Evolutionary conservation across 2,113 vertebrate genomes (phyloP).

Genomic region (Varanus salvator): DNA sequence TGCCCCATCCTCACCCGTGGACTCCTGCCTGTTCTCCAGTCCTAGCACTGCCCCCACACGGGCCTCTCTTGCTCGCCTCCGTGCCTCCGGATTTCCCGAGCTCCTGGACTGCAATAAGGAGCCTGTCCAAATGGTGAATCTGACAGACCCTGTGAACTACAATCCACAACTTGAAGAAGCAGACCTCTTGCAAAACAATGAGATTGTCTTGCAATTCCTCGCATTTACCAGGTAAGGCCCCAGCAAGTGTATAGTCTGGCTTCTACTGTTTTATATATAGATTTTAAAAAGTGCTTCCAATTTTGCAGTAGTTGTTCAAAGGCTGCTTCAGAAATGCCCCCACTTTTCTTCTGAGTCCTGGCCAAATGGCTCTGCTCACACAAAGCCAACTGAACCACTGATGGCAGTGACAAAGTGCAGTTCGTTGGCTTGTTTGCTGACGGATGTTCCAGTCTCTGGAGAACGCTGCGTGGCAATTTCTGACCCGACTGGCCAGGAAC

Average conservation of each 20-base stretch:
- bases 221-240: constrained; percentile 87
- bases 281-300: too few species aligned
- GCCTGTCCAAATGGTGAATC: constrained; percentile 81
- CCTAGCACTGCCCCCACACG: constrained; percentile 79
- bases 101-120: constrained; percentile 81
- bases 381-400: background rate
- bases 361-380: background rate
- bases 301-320: background rate
- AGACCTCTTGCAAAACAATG: constrained; percentile 85
- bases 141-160: constrained; percentile 73
- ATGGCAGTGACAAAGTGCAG: background rate
- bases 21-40: constrained; percentile 56
- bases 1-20: too few species aligned
- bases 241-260: too few species aligned
- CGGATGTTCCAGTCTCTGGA: background rate
- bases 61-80: constrained; percentile 82
- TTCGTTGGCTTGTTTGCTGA: background rate
- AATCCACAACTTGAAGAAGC: constrained; percentile 82
- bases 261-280: background rate
- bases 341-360: background rate
- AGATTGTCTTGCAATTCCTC: constrained; percentile 91
- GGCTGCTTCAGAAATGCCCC: background rate
- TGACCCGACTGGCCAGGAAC: background rate
- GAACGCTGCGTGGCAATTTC: too few species aligned
- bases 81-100: constrained; percentile 82